Evolutionary conservation across 2,113 vertebrate genomes (phyloP).

Genomic region (Nycticebus coucang): DNA sequence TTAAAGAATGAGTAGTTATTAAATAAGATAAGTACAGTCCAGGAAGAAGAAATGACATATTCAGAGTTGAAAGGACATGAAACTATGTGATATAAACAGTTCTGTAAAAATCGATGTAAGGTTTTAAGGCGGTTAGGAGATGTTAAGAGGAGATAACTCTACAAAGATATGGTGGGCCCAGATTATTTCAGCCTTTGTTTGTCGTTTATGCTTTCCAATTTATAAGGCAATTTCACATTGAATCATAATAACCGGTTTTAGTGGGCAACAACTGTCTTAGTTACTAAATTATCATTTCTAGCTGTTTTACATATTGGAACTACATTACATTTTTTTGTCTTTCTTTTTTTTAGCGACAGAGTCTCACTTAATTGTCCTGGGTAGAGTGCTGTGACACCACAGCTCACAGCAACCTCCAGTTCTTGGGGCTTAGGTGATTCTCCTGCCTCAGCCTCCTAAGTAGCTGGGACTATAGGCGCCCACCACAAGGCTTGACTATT

Average conservation of each 20-base stretch:
- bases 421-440: too few species aligned
- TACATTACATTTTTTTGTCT: not conserved
- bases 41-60: conserved; percentile 41
- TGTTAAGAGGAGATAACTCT: conserved; percentile 6
- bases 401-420: too few species aligned
- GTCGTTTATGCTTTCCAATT: conserved; percentile 29
- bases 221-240: conserved; percentile 34
- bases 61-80: not conserved
- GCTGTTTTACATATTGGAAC: conserved; percentile 44
- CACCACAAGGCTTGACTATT: too few species aligned
- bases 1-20: conserved; percentile 54
- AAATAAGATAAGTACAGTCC: conserved; percentile 26
- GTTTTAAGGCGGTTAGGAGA: conserved; percentile 39
- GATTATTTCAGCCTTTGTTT: conserved; percentile 55
- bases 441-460: too few species aligned
- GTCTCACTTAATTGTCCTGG: too few species aligned
- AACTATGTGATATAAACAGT: conserved; percentile 15
- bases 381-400: too few species aligned
- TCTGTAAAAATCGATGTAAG: conserved; percentile 5
- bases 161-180: conserved; percentile 2
- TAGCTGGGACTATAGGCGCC: too few species aligned
- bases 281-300: conserved; percentile 45
- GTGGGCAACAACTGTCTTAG: conserved; percentile 2
- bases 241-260: conserved; percentile 41
- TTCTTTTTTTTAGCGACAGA: too few species aligned